Percentiles rank a stretch among this genome's conserved stretches.
phyloP scores from a whole-genome alignment of 1,140 invertebrate species.

The Octopus bimaculoides region DNA sequence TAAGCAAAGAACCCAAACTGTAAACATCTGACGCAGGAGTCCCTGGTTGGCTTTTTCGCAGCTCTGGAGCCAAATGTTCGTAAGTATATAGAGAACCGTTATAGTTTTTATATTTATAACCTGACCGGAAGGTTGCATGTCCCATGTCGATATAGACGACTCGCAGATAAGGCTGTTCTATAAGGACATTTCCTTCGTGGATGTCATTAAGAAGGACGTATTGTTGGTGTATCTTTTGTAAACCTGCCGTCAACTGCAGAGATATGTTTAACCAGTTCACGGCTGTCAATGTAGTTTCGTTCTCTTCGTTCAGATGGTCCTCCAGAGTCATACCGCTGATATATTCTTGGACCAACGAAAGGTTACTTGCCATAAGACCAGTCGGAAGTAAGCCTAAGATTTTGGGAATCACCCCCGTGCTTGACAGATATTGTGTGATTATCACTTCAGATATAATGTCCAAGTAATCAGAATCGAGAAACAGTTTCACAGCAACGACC shows the following conservation, averaged over 20 bases:
- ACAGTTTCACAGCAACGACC: background rate
- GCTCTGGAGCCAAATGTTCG: slow-evolving; percentile 8
- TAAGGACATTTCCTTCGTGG: background rate
- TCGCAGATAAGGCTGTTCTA: background rate
- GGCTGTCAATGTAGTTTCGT: background rate
- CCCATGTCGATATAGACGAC: slow-evolving; percentile 15
- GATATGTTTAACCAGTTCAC: slow-evolving; percentile 10
- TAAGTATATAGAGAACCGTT: background rate
- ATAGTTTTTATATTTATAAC: background rate
- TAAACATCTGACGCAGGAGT: slow-evolving; percentile 7
- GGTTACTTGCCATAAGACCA: background rate
- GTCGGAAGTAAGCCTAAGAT: background rate
- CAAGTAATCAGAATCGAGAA: background rate
- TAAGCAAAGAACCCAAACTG: background rate
- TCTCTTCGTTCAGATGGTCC: background rate
- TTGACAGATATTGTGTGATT: background rate
- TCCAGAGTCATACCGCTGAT: background rate
- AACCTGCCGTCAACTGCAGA: background rate
- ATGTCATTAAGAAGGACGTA: slow-evolving; percentile 13
- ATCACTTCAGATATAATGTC: slow-evolving; percentile 10
- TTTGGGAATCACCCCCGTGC: background rate
- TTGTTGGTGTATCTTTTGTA: slow-evolving; percentile 12
- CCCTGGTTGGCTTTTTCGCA: background rate
- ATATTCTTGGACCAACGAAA: slow-evolving; percentile 6
- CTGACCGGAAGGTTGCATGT: background rate